Base-by-base conservation (phyloP, 2,888 invertebrate species). In the Drosophila differens region DNA sequence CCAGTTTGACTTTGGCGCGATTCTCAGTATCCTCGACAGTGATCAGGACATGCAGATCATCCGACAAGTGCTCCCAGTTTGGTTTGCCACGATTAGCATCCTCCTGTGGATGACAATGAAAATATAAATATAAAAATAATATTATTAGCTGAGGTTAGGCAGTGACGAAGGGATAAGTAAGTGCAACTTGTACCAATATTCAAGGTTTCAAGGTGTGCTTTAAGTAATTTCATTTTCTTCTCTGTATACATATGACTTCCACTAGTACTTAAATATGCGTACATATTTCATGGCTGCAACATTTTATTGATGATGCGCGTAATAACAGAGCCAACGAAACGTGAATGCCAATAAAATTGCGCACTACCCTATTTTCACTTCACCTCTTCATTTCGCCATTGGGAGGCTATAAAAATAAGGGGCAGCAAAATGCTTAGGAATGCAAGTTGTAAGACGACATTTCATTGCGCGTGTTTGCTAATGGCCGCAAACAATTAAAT, bases 51-150 rank as follows among this genome's bases (percentile, higher is more conserved):
- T 99, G 99, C 69, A 99, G 95, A 92, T 99, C 99, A 93, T 99
- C 99, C 90, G 98, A 98, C 93, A 99, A 95, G 94, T 99, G 99
- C 94, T 99, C 99, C 99, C 99, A 99, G 95, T 99, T 99, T 81
- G 99, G 99, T 94, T 99, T 99, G 85, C 99, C 99, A 93, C 99
- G 96, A 95, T 99, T 99, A 92, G 97, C 97, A 93, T 99, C 99
- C 95, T 99, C 99, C 99, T 99, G 95, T 53, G 74, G 81, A 51
- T 7, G 32, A 47, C 2, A 64, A 10, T n/a, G n/a, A 1, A 28
- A 19, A 25, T 19, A 28, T 9, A 30, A 30, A 30, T 51, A 19
- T 19, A 19, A 65, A 5, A 16, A 3, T 19, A 47, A 14, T 22
- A 16, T 22, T 22, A 16, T 16, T 47, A 22, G 0, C 16, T 7